Percentiles rank a stretch among this genome's conserved stretches.
These are phyloP conservation scores for Spheniscus humboldti DNA, from an alignment of 2,797 vertebrate genomes.

Conservation along the genomic window DNA sequence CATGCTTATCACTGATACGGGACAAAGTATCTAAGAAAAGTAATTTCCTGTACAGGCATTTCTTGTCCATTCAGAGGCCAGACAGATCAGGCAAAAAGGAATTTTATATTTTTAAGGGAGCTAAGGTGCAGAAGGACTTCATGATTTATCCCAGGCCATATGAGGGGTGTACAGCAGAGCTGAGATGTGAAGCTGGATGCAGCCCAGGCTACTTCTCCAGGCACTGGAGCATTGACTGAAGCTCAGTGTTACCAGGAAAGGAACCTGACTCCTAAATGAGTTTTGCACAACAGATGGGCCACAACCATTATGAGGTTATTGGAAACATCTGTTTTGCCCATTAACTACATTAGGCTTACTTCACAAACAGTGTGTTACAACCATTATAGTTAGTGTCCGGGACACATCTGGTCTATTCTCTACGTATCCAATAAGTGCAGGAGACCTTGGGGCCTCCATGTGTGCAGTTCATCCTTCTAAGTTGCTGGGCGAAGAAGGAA, in stretches of 20 bases:
- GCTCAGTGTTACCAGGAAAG: neutral
- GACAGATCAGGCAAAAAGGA: neutral
- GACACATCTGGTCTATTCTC: neutral
- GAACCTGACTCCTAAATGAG: neutral
- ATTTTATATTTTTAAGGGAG: neutral
- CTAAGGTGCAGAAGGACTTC: neutral
- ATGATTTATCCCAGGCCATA: neutral
- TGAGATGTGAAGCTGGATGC: neutral
- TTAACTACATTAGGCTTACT: neutral
- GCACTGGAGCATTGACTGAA: neutral
- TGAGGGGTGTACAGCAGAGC: neutral
- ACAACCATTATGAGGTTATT: neutral
- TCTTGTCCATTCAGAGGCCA: neutral
- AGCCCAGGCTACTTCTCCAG: neutral
- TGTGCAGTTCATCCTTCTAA: neutral
- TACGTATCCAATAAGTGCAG: neutral
- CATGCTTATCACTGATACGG: neutral
- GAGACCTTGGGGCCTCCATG: neutral
- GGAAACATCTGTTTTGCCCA: neutral
- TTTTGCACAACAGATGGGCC: neutral
- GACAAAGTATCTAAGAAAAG: neutral
- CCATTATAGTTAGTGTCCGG: neutral
- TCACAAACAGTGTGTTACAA: neutral
- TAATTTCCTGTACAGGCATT: neutral
- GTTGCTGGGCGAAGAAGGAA: neutral